Evolutionary conservation across 1,140 invertebrate species (phyloP).

Genomic region (Drosophila saltans): DNA sequence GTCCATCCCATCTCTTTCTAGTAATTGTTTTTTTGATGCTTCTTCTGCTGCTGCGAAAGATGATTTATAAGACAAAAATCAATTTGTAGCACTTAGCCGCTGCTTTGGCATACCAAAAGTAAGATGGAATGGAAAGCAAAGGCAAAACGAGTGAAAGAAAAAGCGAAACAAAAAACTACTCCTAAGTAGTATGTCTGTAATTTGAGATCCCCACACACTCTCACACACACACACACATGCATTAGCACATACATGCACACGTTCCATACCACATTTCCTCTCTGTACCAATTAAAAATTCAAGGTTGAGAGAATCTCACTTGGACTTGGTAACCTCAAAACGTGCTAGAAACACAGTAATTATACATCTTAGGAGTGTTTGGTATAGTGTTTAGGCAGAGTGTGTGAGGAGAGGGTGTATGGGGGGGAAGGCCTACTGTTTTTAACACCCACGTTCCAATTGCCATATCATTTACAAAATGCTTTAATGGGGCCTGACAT

Average conservation of each 20-base stretch:
- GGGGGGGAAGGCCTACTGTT: neutral
- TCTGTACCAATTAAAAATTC: slow-evolving; percentile 70
- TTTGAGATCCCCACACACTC: slow-evolving; percentile 52
- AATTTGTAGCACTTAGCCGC: slow-evolving; percentile 65
- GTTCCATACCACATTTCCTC: slow-evolving; percentile 44
- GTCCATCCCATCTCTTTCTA: neutral
- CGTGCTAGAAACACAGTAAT: slow-evolving; percentile 71
- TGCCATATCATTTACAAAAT: slow-evolving; percentile 56
- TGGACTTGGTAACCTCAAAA: slow-evolving; percentile 65
- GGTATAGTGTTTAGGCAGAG: neutral
- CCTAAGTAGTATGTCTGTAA: slow-evolving; percentile 50
- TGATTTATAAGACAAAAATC: slow-evolving; percentile 76
- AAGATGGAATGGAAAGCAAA: slow-evolving; percentile 33
- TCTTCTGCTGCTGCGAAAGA: slow-evolving; percentile 21
- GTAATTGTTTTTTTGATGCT: neutral
- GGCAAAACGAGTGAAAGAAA: slow-evolving; percentile 26
- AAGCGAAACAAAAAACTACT: slow-evolving; percentile 37
- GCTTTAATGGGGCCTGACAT: slow-evolving; percentile 52
- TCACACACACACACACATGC: slow-evolving; percentile 7
- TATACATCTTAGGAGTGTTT: slow-evolving; percentile 38
- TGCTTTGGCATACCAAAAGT: slow-evolving; percentile 44
- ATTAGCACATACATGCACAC: slow-evolving; percentile 26
- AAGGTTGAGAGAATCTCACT: slow-evolving; percentile 73
- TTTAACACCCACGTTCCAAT: slow-evolving; percentile 35
- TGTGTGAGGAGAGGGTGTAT: neutral